Conservation (phyloP, 2,113 vertebrate genomes). For the Puntigrus tetrazona region DNA sequence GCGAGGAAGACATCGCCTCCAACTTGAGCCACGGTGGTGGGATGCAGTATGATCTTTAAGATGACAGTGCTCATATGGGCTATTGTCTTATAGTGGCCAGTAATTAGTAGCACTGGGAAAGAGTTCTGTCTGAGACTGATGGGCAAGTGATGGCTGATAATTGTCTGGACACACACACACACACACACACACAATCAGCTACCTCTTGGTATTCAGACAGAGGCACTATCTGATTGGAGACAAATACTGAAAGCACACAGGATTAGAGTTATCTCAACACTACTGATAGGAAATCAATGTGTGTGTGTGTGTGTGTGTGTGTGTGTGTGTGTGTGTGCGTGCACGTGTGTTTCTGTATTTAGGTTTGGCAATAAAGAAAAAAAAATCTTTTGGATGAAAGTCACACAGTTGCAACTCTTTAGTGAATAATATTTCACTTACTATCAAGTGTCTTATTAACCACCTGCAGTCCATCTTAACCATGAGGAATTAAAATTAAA, state of each 20-base stretch:
- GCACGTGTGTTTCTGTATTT: neutral
- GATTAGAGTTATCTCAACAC: constrained; percentile 50
- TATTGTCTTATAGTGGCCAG: constrained; percentile 29
- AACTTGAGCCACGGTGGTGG: neutral
- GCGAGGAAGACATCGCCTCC: constrained; percentile 32
- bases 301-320: neutral
- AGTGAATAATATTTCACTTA: neutral
- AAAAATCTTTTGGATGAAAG: neutral
- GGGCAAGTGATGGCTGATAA: constrained; percentile 39
- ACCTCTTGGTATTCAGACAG: constrained; percentile 44
- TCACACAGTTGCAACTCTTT: neutral
- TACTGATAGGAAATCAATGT: constrained; percentile 57
- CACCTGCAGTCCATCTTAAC: neutral
- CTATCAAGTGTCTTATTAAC: neutral
- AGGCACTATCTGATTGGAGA: constrained; percentile 46
- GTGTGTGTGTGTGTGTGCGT: neutral
- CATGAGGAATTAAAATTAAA: neutral
- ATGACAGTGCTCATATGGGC: constrained; percentile 30
- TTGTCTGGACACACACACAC: constrained; percentile 34
- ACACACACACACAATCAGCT: constrained; percentile 26
- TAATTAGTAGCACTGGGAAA: constrained; percentile 20
- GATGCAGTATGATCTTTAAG: constrained; percentile 15
- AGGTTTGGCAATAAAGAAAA: neutral
- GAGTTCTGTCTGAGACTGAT: constrained; percentile 16
- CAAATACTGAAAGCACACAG: constrained; percentile 48